A percentile compares a stretch with the other conserved stretches of the same genome.
phyloP scores from a whole-genome alignment of 2,888 invertebrate genomes.

The Leptinotarsa juncta region DNA sequence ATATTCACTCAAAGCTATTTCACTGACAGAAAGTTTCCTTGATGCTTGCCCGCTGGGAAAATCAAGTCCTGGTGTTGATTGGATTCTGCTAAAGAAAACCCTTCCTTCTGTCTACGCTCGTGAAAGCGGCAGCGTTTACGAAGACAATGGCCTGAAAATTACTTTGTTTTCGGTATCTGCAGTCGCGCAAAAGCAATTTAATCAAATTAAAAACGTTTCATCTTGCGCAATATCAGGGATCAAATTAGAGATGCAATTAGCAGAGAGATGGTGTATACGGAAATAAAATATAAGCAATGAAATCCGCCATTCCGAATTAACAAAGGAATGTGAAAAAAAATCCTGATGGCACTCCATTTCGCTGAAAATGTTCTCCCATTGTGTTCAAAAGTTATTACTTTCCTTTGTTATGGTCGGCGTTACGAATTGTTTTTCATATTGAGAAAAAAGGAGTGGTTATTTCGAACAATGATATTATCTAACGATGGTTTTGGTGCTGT shows the following conservation, averaged over 20 bases:
- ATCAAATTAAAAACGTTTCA: conserved; percentile 17
- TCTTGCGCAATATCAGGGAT: conserved; percentile 9
- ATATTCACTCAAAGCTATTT: too few relatives aligned
- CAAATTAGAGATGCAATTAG: conserved; percentile 14
- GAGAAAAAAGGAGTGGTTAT: conserved; percentile 29
- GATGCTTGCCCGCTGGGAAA: not conserved
- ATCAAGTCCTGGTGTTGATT: not conserved
- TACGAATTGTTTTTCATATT: conserved; percentile 28
- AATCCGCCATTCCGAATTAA: conserved; percentile 3
- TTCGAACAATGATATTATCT: conserved; percentile 35
- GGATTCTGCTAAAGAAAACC: not conserved
- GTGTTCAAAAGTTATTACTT: conserved; percentile 37
- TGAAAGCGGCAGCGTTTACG: conserved; percentile 1
- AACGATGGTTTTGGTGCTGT: conserved; percentile 22
- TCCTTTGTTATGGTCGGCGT: conserved; percentile 33
- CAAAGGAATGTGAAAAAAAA: conserved; percentile 8
- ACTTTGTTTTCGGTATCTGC: conserved; percentile 15
- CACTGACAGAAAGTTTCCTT: too few relatives aligned
- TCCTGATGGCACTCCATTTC: conserved; percentile 14
- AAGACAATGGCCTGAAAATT: conserved; percentile 17
- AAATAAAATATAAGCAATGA: conserved; percentile 17
- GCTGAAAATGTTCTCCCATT: conserved; percentile 33
- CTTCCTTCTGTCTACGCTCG: not conserved
- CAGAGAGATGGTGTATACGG: conserved; percentile 3
- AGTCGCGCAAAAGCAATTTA: conserved; percentile 12